Base-by-base conservation (phyloP, 2,888 invertebrate species). In the Tiphia femorata region DNA sequence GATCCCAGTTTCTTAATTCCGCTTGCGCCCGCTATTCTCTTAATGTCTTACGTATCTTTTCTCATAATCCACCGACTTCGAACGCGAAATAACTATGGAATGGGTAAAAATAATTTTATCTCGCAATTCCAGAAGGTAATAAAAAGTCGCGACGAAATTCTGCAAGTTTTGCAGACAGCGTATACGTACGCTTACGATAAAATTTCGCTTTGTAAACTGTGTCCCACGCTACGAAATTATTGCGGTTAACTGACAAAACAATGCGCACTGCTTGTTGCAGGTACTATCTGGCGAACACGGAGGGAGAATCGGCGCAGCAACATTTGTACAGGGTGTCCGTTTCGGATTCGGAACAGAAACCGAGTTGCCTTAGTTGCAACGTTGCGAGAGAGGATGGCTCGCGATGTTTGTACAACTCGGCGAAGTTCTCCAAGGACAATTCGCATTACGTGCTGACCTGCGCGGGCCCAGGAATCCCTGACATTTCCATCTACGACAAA, bases 241-340 rank as follows among this genome's bases (percentile, higher is more conserved):
- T n/a, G 35, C 33, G 21, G 3, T 14, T 1, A 7, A 21, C 23
- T n/a, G 25, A 3, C 43, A 5, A 6, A 23, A 3, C 5, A 25
- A 23, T 23, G 27, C 21, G 6, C n/a, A 5, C 14, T 41, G 10
- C 19, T 23, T 46, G 46, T 68, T 62, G 20, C 84, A 95, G 95
- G 55, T 97, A 95, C 86, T 98, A 93, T 84, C 88, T 91, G 69
- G 95, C 95, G 0, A 95, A 93, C 25, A 88, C 89, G 4, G 90
- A 89, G 62, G 85, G 87, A 8, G 91, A 93, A 79, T 90, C 95
- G 0, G 89, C 92, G 3, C 89, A 91, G 49, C 89, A 92, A 75
- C 96, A 97, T 82, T 85, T 97, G 35, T 96, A 92, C 85, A 88
- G 90, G 6, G 87, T 94, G 5, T 87, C 89, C 59, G 77, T 85